Conservation (phyloP, 2,888 invertebrate genomes). For the Rugalucina vietnamica region DNA sequence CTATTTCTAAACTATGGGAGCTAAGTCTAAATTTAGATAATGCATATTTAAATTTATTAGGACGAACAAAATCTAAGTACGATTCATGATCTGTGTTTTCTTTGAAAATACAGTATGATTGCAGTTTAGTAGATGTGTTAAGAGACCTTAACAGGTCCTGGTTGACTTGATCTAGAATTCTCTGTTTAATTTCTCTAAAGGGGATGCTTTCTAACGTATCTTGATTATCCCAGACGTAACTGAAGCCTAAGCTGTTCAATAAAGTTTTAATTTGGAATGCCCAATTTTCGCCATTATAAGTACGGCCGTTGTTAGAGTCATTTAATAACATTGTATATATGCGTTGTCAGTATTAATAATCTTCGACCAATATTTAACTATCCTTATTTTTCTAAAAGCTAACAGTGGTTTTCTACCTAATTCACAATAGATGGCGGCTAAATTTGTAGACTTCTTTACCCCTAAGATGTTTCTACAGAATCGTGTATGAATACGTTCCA, state of each 20-base stretch:
- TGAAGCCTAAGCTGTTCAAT: background rate
- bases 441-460: background rate
- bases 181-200: background rate
- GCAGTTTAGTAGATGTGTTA: background rate
- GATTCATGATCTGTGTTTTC: background rate
- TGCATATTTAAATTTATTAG: background rate
- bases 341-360: background rate
- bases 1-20: background rate
- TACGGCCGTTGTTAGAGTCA: background rate
- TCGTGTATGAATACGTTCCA: background rate
- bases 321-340: background rate
- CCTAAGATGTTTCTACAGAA: background rate
- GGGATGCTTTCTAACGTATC: background rate
- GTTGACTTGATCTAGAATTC: background rate
- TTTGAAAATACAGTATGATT: background rate
- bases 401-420: background rate
- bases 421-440: background rate
- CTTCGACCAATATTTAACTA: constrained; percentile 13
- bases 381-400: background rate
- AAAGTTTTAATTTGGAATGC: background rate
- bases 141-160: background rate
- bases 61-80: background rate
- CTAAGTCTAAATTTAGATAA: background rate
- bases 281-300: background rate
- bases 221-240: constrained; percentile 13